Evolutionary conservation across 2,113 vertebrate genomes (phyloP), one percentile per base, ranked within the genome.

Genomic region (Ascaphus truei): DNA sequence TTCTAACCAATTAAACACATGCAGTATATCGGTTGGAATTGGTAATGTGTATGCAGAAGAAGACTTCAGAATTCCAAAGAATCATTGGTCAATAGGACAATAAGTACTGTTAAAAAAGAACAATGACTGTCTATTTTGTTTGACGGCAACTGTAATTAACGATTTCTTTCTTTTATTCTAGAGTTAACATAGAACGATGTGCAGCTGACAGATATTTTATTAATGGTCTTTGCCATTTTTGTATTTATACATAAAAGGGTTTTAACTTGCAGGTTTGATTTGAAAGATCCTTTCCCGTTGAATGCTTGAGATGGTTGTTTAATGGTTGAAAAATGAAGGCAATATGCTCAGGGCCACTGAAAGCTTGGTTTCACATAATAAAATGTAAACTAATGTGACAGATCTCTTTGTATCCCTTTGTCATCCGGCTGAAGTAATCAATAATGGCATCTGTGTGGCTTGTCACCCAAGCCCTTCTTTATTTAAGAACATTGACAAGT

Each of bases 91-190:
- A 88, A 82, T 88, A 89, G 92, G 89, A 94, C 87, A 86, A 90
- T 86, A 87, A 84, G 90, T 79, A 84, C 87, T 86, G 80, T 83
- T 86, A 87, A 86, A 89, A 81, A 75, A 80, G 85, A 90, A 94
- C 92, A 94, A 93, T 93, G 79, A 71, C 26, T 74, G 80, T 85
- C 91, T 93, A 93, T 91, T 91, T 77, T 81, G 66, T 72, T 79
- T 94, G 94, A 94, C 94, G 94, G 88, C 90, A 92, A 94, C 85
- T 91, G 90, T 95, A 96, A 96, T 98, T 95, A 95, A 97, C 96
- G 93, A 90, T 92, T 89, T 89, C 85, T 87, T 81, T 83, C 77
- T 83, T 94, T 95, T 94, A 90, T 84, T 79, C 79, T 68, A 77
- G 81, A 79, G 79, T 90, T 87, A 95, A 94, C 89, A 84, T 34